phyloP scores from a whole-genome alignment of 1,140 invertebrate species.

The Lanistes nyassanus region DNA sequence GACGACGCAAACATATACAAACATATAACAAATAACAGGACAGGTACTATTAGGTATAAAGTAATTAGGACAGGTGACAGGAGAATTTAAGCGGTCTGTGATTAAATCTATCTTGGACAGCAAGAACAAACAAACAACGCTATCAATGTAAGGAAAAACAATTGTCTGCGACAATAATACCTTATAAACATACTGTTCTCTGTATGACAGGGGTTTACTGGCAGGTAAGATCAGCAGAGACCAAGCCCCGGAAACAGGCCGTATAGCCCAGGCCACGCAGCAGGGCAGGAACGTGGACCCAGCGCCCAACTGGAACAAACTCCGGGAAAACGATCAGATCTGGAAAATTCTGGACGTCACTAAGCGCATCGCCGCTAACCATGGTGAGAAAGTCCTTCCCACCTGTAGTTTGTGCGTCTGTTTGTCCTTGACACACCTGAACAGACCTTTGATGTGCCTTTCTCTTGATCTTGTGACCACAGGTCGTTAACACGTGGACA shows the following conservation, averaged over 20 bases:
- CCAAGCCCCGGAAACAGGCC: neutral
- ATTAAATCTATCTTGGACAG: no score
- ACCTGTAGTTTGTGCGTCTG: neutral
- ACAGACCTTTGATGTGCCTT: no score
- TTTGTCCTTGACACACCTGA: neutral
- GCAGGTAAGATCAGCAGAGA: constrained; percentile 4
- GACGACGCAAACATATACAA: no score
- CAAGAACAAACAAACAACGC: no score
- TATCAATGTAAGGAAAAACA: no score
- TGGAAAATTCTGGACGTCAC: neutral
- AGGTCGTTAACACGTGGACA: neutral
- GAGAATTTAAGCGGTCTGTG: no score
- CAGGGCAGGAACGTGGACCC: neutral
- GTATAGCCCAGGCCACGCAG: neutral
- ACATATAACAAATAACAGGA: no score
- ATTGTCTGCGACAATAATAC: no score
- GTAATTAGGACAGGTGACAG: no score
- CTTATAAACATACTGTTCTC: no score
- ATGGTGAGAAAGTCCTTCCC: neutral
- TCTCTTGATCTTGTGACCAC: no score
- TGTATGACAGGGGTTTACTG: constrained; percentile 5
- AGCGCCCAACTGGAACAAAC: neutral
- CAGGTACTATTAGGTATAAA: no score
- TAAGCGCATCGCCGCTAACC: neutral
- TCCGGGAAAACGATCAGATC: neutral